Conservation (phyloP, 2,888 invertebrate species). For the Toxonevra muliebris region DNA sequence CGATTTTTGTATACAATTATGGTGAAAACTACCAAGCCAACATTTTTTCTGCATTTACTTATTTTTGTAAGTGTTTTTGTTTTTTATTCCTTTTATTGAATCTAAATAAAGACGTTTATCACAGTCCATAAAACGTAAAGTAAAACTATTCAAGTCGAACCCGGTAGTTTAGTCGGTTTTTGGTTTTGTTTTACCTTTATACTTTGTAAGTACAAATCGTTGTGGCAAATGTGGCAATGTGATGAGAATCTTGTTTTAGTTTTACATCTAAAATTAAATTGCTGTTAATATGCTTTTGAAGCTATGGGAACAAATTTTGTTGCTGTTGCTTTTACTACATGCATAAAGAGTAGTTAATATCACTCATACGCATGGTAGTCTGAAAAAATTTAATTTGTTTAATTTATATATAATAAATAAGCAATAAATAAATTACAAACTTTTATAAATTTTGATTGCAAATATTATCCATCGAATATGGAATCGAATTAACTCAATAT, state of each 20-base stretch:
- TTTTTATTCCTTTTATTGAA: neutral
- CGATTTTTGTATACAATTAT: neutral
- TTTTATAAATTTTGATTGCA: too few species aligned
- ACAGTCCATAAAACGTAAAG: neutral
- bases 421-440: too few species aligned
- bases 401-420: too few species aligned
- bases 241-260: neutral
- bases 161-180: neutral
- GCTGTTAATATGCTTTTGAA: too few species aligned
- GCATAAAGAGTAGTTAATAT: neutral
- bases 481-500: too few species aligned
- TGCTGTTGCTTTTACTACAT: neutral
- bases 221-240: neutral
- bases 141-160: neutral
- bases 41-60: neutral
- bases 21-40: slow-evolving; percentile 10
- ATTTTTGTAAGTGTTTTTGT: neutral
- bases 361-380: neutral
- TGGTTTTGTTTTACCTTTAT: too few species aligned
- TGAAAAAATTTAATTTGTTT: too few species aligned
- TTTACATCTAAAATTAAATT: neutral
- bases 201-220: neutral
- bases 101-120: slow-evolving; percentile 2
- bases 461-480: too few species aligned
- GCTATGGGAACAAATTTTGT: neutral